Base-by-base conservation (phyloP, 2,888 invertebrate genomes). In the Harmothoe impar region DNA sequence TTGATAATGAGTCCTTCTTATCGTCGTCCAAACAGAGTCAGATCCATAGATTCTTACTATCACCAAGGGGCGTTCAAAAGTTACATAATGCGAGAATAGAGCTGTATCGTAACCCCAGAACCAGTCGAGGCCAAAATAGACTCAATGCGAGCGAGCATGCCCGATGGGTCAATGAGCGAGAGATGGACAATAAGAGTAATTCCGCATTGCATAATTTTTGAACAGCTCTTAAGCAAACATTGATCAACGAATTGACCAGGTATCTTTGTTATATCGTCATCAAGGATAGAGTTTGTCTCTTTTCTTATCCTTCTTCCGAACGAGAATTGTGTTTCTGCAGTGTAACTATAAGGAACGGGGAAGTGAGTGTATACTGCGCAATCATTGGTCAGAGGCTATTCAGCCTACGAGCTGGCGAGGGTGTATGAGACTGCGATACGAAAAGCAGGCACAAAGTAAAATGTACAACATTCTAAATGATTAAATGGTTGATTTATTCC, bases 401-500 rank as follows among this genome's bases (percentile, higher is more conserved):
- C 5, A 20, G 62, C 29, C 72, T 31, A 25, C 25, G 5, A 62
- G n/a, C 15, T 72, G 29, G 1, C 25, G 29, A 72, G 29, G 72
- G n/a, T 29, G 3, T 29, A 29, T 72, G 72, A 29, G 25, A 29
- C 29, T 15, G 15, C 31, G 72, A 20, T 29, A 68, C 68, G 3
- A 62, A 20, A 20, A 20, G 29, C 72, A 29, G 72, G 72, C 29
- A 29, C 72, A 12, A 72, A 25, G 0, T 15, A 0, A 72, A 0
- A 25, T 72, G 72, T 72, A 72, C 3, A 17, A 72, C 25, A 72
- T 23, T 29, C 72, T 29, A 25, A 72, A 72, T 15, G 31, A 72
- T 72, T 72, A 72, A 72, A 72, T 72, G 72, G 72, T 72, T 72
- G 72, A 72, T 72, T 72, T 72, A 72, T 25, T 72, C 72, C 31